Base-by-base conservation (phyloP, 1,140 invertebrate species). In the Gonatopus flavifemur region DNA sequence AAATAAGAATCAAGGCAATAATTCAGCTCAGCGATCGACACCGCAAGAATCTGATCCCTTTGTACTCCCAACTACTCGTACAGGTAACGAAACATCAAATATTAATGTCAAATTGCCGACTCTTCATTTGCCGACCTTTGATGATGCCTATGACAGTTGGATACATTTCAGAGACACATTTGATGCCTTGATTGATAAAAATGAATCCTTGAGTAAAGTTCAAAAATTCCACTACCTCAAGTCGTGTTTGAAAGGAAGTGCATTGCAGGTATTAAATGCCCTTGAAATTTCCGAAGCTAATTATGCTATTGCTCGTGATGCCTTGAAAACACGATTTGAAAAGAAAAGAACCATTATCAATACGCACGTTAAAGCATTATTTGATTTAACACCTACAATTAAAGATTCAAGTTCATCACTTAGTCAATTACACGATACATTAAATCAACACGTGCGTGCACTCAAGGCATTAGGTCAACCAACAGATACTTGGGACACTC, bases 261-360 rank as follows among this genome's bases (percentile, higher is more conserved):
- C 57, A 2, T 18, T 28, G 2, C 19, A 43, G 6, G 20, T 49
- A 0, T 46, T 68, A 10, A 40, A 51, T 1, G 39, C 53, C 3
- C 42, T 62, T 3, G 43, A 54, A 15, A 40, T 42, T 0, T 49
- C 46, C 0, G 53, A 39, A 3, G 35, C 5, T 15, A 63, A 61
- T 50, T 66, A 59, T 42, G 9, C 28, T 15, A 16, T 41, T 3
- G 60, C 60, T 1, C 58, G 54, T 52, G 24, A 52, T 3, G 21
- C 50, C 0, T 5, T 72, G 3, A 62, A 57, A 16, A 46, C 58
- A 4, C 30, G 64, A 7, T 71, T 57, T 36, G 54, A 70, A 7
- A 65, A 68, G 28, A 58, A 62, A 16, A 45, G 62, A 6, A 20
- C 67, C 9, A 42, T 74, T 0, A 51, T 65, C 19, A 46, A 68